Percentiles rank a stretch among this genome's conserved stretches.
Conservation (phyloP, 2,113 vertebrate species). For the Pseudolaguvia tuberculata region DNA sequence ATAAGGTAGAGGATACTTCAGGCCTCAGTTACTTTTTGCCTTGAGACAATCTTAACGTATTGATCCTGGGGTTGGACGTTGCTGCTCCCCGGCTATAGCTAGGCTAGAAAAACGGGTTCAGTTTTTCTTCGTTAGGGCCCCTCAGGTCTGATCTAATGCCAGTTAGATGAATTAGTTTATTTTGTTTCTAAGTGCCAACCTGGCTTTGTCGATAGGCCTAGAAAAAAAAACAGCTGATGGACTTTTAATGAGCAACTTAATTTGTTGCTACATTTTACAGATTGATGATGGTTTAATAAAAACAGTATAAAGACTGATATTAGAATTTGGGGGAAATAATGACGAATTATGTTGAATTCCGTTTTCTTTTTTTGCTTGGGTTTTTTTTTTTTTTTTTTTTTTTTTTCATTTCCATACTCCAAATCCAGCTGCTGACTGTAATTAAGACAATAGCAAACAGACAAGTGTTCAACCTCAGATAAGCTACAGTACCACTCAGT, state of each 20-base stretch:
- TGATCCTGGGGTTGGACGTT: constrained; percentile 35
- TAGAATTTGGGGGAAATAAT: constrained; percentile 19
- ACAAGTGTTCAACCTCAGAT: constrained; percentile 62
- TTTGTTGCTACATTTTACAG: neutral
- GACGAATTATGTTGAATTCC: constrained; percentile 7
- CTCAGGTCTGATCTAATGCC: constrained; percentile 48
- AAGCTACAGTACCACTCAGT: constrained; percentile 72
- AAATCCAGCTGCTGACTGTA: constrained; percentile 52
- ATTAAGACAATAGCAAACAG: constrained; percentile 44
- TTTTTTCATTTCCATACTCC: constrained; percentile 37
- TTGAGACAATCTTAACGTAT: constrained; percentile 70
- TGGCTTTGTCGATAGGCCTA: constrained; percentile 36
- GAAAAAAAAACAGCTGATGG: constrained; percentile 6
- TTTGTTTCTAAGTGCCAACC: constrained; percentile 43
- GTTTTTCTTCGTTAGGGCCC: constrained; percentile 41
- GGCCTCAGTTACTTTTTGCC: constrained; percentile 57
- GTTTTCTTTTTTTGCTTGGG: constrained; percentile 26
- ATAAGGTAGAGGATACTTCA: constrained; percentile 27
- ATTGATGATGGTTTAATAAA: neutral
- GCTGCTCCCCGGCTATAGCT: constrained; percentile 39
- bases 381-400: constrained; percentile 26
- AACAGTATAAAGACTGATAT: constrained; percentile 29
- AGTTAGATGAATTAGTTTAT: constrained; percentile 37
- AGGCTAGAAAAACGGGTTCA: constrained; percentile 50
- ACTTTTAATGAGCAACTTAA: constrained; percentile 10